A percentile compares a stretch with the other conserved stretches of the same genome.
Evolutionary conservation across 2,888 invertebrate species (phyloP).

Genomic region (Stenotaenia linearis): DNA sequence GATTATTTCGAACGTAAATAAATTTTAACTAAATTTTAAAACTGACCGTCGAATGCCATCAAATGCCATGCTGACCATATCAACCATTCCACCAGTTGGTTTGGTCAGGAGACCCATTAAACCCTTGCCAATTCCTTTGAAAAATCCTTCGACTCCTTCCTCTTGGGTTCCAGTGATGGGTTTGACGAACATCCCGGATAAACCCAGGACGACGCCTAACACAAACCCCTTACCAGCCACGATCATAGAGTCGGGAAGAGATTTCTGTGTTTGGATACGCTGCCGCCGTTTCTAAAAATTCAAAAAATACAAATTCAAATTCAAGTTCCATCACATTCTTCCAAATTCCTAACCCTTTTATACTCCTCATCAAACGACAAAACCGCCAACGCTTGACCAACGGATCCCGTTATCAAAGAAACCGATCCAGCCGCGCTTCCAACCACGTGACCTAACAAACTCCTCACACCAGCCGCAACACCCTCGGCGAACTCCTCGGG

Average conservation of each 20-base stretch:
- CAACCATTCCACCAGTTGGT: conserved; percentile 56
- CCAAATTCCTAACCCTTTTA: conserved; percentile 46
- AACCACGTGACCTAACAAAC: conserved; percentile 51
- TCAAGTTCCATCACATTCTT: neutral
- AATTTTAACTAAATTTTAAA: neutral
- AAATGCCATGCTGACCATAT: conserved; percentile 60
- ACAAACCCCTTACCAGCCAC: conserved; percentile 56
- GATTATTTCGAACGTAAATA: neutral
- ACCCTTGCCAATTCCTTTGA: conserved; percentile 62
- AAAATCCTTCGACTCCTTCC: conserved; percentile 62
- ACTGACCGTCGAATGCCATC: conserved; percentile 58
- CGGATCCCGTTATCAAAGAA: conserved; percentile 49
- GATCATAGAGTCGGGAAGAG: conserved; percentile 48
- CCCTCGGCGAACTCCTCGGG: conserved; percentile 53
- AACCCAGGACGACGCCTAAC: conserved; percentile 59
- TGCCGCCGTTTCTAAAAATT: conserved; percentile 47
- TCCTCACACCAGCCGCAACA: conserved; percentile 49
- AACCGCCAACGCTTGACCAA: conserved; percentile 50
- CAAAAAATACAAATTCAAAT: neutral
- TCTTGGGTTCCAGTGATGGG: conserved; percentile 46
- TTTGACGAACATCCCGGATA: conserved; percentile 62
- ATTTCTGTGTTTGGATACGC: conserved; percentile 46
- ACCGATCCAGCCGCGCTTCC: conserved; percentile 48
- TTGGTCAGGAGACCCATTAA: conserved; percentile 60
- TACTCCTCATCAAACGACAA: conserved; percentile 53